Evolutionary conservation across 2,797 vertebrate species (phyloP), one percentile per base, ranked within the genome.

Genomic region (Protosalanx chinensis): DNA sequence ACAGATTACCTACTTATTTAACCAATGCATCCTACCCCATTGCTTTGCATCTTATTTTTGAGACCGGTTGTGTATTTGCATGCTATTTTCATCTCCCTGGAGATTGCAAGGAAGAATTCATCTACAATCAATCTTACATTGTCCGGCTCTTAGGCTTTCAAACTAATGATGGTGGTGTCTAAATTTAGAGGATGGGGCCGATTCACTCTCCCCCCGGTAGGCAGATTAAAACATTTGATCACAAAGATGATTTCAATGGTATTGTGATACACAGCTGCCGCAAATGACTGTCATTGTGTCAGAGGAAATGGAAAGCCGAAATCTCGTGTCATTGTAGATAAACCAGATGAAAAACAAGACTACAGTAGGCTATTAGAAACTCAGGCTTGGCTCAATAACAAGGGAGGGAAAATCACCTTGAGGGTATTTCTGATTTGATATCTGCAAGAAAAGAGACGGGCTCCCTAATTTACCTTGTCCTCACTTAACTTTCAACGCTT

Each of bases 211-310:
- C 5, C 0, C 6, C 15, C 23, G 53, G 51, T 65, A 56, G 71
- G 59, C 60, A 73, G 68, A 82, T 81, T 74, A 82, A 82, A 84
- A 77, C 70, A 76, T 74, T 75, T 69, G 64, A 78, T 76, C 30
- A 70, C 64, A 67, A 70, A 59, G 72, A 64, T 58, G 60, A 73
- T 67, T 71, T 65, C 8, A 51, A 61, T 76, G 78, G 78, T 49
- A 79, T 69, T 79, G 74, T 73, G 23, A 68, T 76, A 57, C 63
- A 33, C 49, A 57, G 65, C 58, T 41, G 56, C 62, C 68, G 70
- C 32, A 78, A 76, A 70, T 79, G 67, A 73, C 65, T 29, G 57
- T 58, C 41, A 72, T 16, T 62, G 71, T 67, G 51, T 46, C 72
- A 66, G 15, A 70, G 49, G 20, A 80, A 68, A 67, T 64, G 57